These are phyloP conservation scores for Prunella strophiata DNA, from an alignment of 2,797 vertebrate genomes.

Conservation along the genomic window DNA sequence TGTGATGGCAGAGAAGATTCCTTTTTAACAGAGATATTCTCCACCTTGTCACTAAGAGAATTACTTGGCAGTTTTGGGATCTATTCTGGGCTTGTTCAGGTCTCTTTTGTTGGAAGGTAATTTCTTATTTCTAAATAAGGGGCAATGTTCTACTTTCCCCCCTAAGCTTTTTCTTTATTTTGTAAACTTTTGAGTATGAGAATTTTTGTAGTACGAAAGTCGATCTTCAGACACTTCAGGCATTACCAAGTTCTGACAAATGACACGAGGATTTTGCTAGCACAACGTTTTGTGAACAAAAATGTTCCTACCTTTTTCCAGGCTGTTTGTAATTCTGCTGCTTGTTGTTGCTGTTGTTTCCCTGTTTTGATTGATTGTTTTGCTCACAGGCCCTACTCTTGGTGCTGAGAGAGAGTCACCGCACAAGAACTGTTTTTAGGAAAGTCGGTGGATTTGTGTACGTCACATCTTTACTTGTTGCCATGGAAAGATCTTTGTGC, in stretches of 20 bases:
- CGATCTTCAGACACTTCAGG: background rate
- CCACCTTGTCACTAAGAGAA: background rate
- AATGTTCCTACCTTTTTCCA: background rate
- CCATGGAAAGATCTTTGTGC: conserved; percentile 94
- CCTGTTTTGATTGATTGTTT: background rate
- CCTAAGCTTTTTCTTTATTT: background rate
- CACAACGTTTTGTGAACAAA: background rate
- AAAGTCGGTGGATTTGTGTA: conserved; percentile 98
- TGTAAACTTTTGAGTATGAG: background rate
- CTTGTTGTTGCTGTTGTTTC: background rate
- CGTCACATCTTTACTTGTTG: conserved; percentile 93
- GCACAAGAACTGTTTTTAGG: conserved; percentile 94
- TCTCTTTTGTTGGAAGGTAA: background rate
- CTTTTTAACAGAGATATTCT: background rate
- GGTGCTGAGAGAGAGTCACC: conserved; percentile 93
- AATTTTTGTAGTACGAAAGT: background rate
- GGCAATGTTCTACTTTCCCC: background rate
- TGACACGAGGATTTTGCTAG: background rate
- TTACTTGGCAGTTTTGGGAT: background rate
- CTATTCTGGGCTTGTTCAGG: background rate
- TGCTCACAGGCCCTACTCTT: conserved; percentile 85
- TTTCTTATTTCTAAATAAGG: background rate
- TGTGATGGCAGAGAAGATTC: background rate
- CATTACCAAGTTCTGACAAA: background rate
- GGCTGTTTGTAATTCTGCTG: background rate